Evolutionary conservation across 2,888 invertebrate genomes (phyloP), one percentile per base, ranked within the genome.

Genomic region (Digitonthophagus gazella): DNA sequence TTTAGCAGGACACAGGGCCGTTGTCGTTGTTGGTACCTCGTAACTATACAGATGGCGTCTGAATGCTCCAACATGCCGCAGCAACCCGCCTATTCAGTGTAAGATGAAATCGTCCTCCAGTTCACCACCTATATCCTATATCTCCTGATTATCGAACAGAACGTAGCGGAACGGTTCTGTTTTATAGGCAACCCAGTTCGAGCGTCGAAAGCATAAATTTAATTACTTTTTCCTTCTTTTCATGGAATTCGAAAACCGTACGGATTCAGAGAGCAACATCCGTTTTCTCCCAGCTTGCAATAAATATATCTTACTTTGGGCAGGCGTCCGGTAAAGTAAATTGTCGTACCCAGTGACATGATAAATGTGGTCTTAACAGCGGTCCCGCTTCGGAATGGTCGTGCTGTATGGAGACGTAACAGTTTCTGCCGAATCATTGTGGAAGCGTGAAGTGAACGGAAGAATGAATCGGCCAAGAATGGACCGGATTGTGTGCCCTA

Each of bases 1-100:
- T 6, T 44, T 44, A 44, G 28, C 28, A 44, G 28, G 28, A 44
- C 28, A 44, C 28, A 11, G 28, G 1, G 28, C 28, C 28, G 28
- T 44, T 44, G 28, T 44, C 28, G 3, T 44, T 44, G 28, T 44
- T 44, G 28, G 28, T 44, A 44, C 28, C 8, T 44, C 28, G 28
- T 44, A 44, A 44, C 28, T 44, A 44, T 44, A 44, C 28, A 44
- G 28, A 44, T 71, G 67, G 69, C 72, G 72, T 77, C 76, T 77
- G 76, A 74, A 76, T 77, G 78, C 74, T 76, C 77, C 61, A 75
- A 80, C 80, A 81, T 75, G 80, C 76, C 76, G 77, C 77, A 74
- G 79, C 74, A 77, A 73, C 79, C 81, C 83, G 82, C 83, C 83
- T 80, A 81, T 83, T 83, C 79, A 75, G 80, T 83, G 83, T 83